Conservation (phyloP, 2,797 vertebrate genomes). For the Enteromius anoplus region DNA sequence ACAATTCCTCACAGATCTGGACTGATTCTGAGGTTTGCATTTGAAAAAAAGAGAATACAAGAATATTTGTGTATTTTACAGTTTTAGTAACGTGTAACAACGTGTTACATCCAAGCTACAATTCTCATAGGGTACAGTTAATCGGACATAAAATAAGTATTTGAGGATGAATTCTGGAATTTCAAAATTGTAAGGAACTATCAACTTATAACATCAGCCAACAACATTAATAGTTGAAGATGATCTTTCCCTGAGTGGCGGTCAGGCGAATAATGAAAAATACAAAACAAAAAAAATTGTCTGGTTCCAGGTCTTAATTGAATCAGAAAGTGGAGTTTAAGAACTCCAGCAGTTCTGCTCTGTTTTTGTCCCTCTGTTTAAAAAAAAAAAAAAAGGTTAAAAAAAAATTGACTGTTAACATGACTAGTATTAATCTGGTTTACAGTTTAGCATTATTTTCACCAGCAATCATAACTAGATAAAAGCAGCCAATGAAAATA, state of each 20-base stretch:
- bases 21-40: neutral
- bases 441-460: neutral
- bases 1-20: neutral
- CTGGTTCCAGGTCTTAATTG: conserved; percentile 6
- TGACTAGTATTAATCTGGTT: neutral
- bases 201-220: conserved; percentile 25
- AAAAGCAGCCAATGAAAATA: neutral
- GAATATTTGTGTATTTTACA: conserved; percentile 2
- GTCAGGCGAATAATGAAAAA: conserved; percentile 23
- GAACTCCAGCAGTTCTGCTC: conserved; percentile 88
- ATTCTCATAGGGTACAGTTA: neutral
- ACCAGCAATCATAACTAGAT: neutral
- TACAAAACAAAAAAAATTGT: conserved; percentile 19
- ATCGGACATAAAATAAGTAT: conserved; percentile 3
- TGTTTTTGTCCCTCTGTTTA: conserved; percentile 85
- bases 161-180: neutral
- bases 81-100: conserved; percentile 18
- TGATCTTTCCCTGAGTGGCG: conserved; percentile 60
- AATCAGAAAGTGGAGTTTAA: conserved; percentile 86
- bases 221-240: conserved; percentile 38
- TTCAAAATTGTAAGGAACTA: neutral
- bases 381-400: conserved; percentile 12
- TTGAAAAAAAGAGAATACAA: conserved; percentile 16
- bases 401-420: neutral
- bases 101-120: conserved; percentile 24